Conservation (phyloP, 2,888 invertebrate genomes). For the Cephonodes hylas region DNA sequence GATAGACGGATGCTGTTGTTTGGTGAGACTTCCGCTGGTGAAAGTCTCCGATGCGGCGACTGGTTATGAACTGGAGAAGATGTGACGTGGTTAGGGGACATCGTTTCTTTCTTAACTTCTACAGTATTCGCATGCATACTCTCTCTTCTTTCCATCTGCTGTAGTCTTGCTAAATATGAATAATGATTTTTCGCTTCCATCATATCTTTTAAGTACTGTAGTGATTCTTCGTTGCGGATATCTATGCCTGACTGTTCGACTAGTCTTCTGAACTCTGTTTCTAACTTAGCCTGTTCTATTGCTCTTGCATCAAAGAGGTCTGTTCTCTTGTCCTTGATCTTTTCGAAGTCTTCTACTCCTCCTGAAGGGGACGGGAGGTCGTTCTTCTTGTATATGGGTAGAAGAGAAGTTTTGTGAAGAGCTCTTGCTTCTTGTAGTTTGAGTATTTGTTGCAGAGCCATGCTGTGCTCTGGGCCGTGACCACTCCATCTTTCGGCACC, state of each 20-base stretch:
- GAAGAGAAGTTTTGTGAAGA: conserved; percentile 78
- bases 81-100: conserved; percentile 57
- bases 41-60: conserved; percentile 56
- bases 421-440: conserved; percentile 94
- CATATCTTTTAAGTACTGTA: conserved; percentile 72
- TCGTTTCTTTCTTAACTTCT: conserved; percentile 57
- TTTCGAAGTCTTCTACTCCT: conserved; percentile 9
- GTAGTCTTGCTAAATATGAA: conserved; percentile 65
- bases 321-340: conserved; percentile 42
- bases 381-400: conserved; percentile 73
- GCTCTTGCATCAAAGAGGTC: conserved; percentile 67
- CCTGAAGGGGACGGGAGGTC: conserved; percentile 69
- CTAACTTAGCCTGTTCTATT: conserved; percentile 76
- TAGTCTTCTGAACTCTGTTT: conserved; percentile 78
- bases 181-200: conserved; percentile 72
- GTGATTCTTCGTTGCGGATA: conserved; percentile 62
- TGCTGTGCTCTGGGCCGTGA: conserved; percentile 93
- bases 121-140: conserved; percentile 38
- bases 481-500: conserved; percentile 94
- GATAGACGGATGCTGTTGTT: conserved; percentile 64
- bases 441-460: conserved; percentile 95
- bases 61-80: conserved; percentile 50
- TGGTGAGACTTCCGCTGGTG: conserved; percentile 68
- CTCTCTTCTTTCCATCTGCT: conserved; percentile 58
- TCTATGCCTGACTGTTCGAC: conserved; percentile 81